Evolutionary conservation across 2,113 vertebrate genomes (phyloP).

Genomic region (Alectura lathami): DNA sequence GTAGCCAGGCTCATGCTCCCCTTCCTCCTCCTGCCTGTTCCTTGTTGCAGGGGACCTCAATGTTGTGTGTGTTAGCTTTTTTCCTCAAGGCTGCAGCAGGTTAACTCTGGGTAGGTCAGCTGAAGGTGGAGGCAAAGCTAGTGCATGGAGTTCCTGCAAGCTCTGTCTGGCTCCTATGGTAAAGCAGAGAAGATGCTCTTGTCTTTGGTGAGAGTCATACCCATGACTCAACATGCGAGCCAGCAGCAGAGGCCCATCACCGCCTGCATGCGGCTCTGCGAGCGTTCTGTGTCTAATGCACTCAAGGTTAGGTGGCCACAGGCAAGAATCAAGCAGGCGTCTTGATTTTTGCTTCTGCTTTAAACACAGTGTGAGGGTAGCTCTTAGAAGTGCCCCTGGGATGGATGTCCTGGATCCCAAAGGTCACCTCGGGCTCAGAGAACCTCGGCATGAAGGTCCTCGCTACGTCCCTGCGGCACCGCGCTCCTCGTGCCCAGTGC

Average conservation of each 20-base stretch:
- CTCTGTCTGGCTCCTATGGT: constrained; percentile 26
- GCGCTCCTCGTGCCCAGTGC: background rate
- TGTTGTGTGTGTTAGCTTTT: background rate
- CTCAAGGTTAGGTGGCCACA: constrained; percentile 6
- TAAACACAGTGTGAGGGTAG: constrained; percentile 20
- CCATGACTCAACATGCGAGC: background rate
- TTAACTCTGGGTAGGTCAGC: background rate
- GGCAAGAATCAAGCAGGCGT: background rate
- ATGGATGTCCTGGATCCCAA: background rate
- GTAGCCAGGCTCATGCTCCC: background rate
- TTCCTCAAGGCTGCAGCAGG: constrained; percentile 6
- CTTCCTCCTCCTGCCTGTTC: background rate
- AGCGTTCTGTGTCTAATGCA: background rate
- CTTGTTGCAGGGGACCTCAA: background rate
- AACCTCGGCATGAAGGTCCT: background rate
- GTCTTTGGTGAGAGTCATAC: constrained; percentile 72
- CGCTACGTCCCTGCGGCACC: background rate
- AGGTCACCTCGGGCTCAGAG: background rate
- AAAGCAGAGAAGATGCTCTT: constrained; percentile 7
- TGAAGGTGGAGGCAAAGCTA: constrained; percentile 50
- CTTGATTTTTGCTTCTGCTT: background rate
- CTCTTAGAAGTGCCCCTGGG: constrained; percentile 24
- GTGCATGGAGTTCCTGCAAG: background rate
- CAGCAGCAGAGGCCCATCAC: background rate
- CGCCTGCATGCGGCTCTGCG: background rate